phyloP scores from a whole-genome alignment of 2,797 vertebrate genomes.

The Dallia pectoralis region DNA sequence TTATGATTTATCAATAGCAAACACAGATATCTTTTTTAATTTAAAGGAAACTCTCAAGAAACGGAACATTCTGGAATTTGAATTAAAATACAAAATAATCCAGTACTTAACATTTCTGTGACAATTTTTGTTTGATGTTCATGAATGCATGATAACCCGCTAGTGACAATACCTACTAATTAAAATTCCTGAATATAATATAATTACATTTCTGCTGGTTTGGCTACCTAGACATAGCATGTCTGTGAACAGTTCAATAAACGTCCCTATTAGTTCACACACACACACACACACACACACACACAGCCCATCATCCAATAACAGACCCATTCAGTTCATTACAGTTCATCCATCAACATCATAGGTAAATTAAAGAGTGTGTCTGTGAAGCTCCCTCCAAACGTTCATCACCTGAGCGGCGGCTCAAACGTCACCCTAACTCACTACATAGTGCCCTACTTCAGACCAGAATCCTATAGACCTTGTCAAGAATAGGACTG shows the following conservation, averaged over 20 bases:
- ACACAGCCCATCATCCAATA: neutral
- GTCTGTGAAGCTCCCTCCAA: neutral
- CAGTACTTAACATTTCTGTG: neutral
- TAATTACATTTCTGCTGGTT: neutral
- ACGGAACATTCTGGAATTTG: neutral
- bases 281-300: conserved; percentile 5
- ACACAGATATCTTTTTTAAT: no score
- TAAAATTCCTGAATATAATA: no score
- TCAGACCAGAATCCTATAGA: no score
- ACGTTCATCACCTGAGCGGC: neutral
- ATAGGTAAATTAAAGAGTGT: neutral
- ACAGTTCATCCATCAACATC: conserved; percentile 6
- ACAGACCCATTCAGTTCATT: neutral
- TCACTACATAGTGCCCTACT: no score
- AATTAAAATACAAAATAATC: neutral
- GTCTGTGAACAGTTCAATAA: neutral
- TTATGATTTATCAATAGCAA: no score
- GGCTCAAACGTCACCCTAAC: no score
- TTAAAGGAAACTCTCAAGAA: no score
- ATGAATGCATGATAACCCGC: neutral
- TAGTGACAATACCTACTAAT: neutral
- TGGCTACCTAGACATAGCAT: neutral
- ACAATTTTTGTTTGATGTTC: neutral
- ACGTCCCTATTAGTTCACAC: neutral
- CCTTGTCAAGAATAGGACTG: no score